Evolutionary conservation across 2,797 vertebrate genomes (phyloP), one percentile per base, ranked within the genome.

Genomic region (Novumbra hubbsi): DNA sequence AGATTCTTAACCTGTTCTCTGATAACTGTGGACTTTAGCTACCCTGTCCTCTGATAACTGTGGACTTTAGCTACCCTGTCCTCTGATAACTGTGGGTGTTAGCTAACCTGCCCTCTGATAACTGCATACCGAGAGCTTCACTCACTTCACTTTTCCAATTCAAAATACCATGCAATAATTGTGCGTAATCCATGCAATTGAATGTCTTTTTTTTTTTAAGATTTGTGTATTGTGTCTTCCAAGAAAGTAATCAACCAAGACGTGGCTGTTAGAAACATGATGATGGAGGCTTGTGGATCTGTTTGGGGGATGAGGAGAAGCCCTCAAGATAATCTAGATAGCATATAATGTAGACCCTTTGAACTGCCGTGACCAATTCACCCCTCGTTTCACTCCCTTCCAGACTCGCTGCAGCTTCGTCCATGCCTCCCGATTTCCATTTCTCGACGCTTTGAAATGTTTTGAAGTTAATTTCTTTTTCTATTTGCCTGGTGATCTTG

Each of bases 281-380:
- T n/a, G 9, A 57, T 57, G n/a, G 11, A 45, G 41, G 41, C 41
- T 2, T 64, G 62, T 28, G 66, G 27, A 71, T 80, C 75, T 70
- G 15, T 14, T 38, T 73, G 69, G 72, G 70, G 79, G 70, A 70
- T 76, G 60, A 69, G 41, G 41, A 67, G 75, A 30, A 80, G 84
- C 81, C 85, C 80, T 74, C 66, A 72, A 88, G 82, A 87, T 84
- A 86, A 87, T 87, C 79, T 80, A 75, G 77, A 89, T 84, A 84
- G 65, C 76, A 70, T 64, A 78, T 76, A 64, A 70, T 64, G 78
- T 76, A 66, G 78, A 70, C 80, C 66, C 82, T 90, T 89, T 85
- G 85, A 89, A 87, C 80, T 78, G 50, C 72, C 62, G 34, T 79
- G 81, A 85, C 84, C 77, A 88, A 88, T 90, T 75, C 78, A 28